Base-by-base conservation (phyloP, 1,140 invertebrate species). In the Telenomus remus region DNA sequence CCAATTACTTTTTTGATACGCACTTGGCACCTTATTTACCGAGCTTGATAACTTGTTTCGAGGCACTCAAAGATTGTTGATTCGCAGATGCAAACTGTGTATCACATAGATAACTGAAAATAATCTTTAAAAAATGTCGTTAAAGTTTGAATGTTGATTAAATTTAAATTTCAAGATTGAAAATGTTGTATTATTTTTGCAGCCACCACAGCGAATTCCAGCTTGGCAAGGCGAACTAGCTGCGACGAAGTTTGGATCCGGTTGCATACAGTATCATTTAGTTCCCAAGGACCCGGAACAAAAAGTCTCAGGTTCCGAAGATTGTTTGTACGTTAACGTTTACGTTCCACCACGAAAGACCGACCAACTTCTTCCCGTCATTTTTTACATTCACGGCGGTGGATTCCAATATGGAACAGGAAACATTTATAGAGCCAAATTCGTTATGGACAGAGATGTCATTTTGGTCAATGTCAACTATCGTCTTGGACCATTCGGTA, bases 381-480 rank as follows among this genome's bases (percentile, higher is more conserved):
- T 87, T 10, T 80, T 84, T 53, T 88, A 83, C 79, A 85, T 87
- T 8, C 85, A 87, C 19, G 86, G 86, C 14, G 86, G 85, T 4
- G 77, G 66, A 8, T 87, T 87, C 15, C 83, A 84, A 69, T 84
- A 68, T 78, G 90, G 90, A 51, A 84, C 82, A 70, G 86, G 48
- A 84, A 86, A 61, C 33, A 63, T 65, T 14, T 80, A 88, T 81
- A 81, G 87, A 59, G 88, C 91, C 0, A 89, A 91, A 57, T 92
- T 91, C 78, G 81, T 94, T 0, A 87, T 93, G 85, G 89, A 91
- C 64, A 87, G 89, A 47, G 88, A 92, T 50, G 87, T 92, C 1
- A 85, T 93, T 49, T 81, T 93, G 27, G 91, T 93, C 0, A 92
- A 91, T 0, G 79, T 93, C 6, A 92, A 92, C 71, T 93, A 92